Evolutionary conservation across 2,797 vertebrate species (phyloP), one percentile per base, ranked within the genome.

Genomic region (Miichthys miiuy): DNA sequence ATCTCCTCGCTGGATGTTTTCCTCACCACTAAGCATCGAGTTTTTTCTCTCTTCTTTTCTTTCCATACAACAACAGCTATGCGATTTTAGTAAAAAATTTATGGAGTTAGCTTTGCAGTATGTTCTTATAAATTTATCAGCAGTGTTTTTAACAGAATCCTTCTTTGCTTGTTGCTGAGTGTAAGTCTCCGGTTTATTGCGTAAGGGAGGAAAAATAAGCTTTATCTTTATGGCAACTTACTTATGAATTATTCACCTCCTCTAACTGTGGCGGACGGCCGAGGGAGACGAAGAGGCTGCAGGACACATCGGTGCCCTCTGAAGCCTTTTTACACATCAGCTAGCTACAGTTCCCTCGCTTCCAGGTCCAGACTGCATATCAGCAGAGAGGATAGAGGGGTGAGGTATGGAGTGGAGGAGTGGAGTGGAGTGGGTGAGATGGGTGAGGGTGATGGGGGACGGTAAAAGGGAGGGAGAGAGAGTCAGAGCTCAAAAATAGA

Each of bases 111-210:
- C 93, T 93, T 94, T 91, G 88, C 89, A 75, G 88, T 88, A 82
- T 93, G 92, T 94, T 92, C 93, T 95, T 94, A 94, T 95, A 95
- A 94, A 96, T 95, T 88, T 95, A 91, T 94, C 92, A 95, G 87
- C 77, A 89, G 92, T 75, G 80, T 92, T 95, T 94, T 92, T 85
- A 90, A 90, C 79, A 60, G 77, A 84, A 84, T 76, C 63, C 46
- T 71, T 69, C 25, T 77, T 74, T 68, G 47, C 52, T 61, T 23
- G 42, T 51, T 61, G 79, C 72, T n/a, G 78, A 77, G 80, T 74
- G 66, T 77, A 83, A 68, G 77, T 89, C 89, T 77, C 71, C n/a
- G 64, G 83, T 91, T 94, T 91, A 91, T 94, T 94, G 90, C 89
- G 20, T 91, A 93, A 94, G 79, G 77, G 47, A 62, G 16, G 17